These are phyloP conservation scores for Callyntrura guangdongensis DNA, from an alignment of 2,888 invertebrate species.

Conservation along the genomic window DNA sequence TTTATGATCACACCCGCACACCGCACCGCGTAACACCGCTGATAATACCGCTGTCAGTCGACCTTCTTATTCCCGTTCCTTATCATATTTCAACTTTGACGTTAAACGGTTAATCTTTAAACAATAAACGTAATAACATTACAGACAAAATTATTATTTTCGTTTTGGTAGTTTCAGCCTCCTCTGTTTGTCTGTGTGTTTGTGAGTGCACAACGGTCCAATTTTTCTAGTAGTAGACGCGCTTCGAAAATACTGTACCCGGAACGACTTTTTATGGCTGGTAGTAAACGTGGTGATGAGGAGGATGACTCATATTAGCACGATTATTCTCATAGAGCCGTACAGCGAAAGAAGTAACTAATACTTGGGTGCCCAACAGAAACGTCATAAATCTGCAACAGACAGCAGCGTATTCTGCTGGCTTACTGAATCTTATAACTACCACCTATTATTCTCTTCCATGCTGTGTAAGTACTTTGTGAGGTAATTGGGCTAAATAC, in stretches of 20 bases:
- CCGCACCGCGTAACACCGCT: constrained; percentile 4
- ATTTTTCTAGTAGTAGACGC: constrained; percentile 17
- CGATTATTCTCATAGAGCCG: neutral
- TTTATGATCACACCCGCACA: constrained; percentile 54
- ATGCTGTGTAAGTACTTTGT: neutral
- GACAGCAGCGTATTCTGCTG: neutral
- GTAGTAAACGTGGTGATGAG: neutral
- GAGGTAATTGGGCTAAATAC: constrained; percentile 30
- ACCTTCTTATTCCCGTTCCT: constrained; percentile 57
- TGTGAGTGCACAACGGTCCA: neutral
- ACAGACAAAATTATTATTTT: constrained; percentile 5
- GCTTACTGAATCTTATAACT: neutral
- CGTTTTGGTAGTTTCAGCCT: neutral
- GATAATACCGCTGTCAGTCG: constrained; percentile 44
- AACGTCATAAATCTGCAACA: constrained; percentile 4
- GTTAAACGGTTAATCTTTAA: constrained; percentile 34
- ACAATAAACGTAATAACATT: neutral
- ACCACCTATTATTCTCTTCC: too few species aligned
- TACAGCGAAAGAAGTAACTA: neutral
- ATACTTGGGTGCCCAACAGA: neutral
- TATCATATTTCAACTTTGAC: constrained; percentile 54
- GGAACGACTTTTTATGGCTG: constrained; percentile 1
- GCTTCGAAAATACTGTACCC: constrained; percentile 30
- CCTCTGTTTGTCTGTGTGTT: neutral
- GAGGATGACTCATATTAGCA: constrained; percentile 36